Percentiles rank a stretch among this genome's conserved stretches.
phyloP scores from a whole-genome alignment of 2,888 invertebrate genomes.

The Aspidiotus destructor region DNA sequence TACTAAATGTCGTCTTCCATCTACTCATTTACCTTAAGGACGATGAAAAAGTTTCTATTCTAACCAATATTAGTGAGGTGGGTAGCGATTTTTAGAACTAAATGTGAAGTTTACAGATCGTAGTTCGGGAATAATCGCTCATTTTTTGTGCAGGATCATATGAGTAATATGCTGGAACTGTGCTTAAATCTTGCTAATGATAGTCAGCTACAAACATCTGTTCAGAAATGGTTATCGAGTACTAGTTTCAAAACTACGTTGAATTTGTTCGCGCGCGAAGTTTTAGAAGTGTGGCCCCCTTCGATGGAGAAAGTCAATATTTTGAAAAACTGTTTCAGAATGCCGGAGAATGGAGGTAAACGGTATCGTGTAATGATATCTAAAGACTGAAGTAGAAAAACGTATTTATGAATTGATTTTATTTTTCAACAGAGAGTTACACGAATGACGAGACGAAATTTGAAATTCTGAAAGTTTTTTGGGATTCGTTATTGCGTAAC shows the following conservation, averaged over 20 bases:
- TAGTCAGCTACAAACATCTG: conserved; percentile 24
- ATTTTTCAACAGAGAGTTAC: conserved; percentile 15
- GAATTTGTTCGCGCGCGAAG: conserved; percentile 21
- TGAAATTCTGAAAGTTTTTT: conserved; percentile 26
- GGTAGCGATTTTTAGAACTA: conserved; percentile 4
- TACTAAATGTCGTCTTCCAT: conserved; percentile 56
- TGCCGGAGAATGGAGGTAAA: conserved; percentile 20
- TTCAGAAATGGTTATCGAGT: conserved; percentile 27
- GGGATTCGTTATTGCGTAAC: conserved; percentile 22
- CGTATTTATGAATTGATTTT: too few relatives aligned
- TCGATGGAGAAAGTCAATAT: conserved; percentile 28
- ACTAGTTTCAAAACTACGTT: conserved; percentile 23
- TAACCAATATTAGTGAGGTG: conserved; percentile 31
- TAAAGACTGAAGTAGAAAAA: background rate
- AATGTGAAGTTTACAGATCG: background rate
- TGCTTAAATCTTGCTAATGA: conserved; percentile 28
- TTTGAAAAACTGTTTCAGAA: conserved; percentile 24
- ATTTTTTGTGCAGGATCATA: conserved; percentile 21
- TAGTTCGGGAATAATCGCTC: background rate
- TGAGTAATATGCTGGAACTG: conserved; percentile 30
- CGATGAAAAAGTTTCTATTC: conserved; percentile 23
- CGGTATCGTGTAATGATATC: background rate
- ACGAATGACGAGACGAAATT: conserved; percentile 25
- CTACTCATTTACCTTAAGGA: conserved; percentile 47
- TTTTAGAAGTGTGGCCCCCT: conserved; percentile 13